These are phyloP conservation scores for Corydoras sp. DNA, from an alignment of 2,113 vertebrate genomes.

Conservation along the genomic window DNA sequence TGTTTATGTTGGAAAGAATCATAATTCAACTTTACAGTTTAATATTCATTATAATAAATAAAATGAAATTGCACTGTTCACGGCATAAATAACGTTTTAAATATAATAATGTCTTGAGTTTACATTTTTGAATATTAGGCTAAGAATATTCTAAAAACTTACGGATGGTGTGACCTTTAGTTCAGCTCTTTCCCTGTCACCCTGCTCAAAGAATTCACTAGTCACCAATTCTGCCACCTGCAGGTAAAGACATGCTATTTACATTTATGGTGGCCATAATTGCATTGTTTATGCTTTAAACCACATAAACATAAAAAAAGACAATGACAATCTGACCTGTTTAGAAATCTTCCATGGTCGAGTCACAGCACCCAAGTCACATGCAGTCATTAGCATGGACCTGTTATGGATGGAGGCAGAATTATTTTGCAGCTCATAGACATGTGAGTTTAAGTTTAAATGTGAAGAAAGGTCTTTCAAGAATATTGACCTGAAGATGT, in stretches of 20 bases:
- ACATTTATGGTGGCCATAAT: neutral
- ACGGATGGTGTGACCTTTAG: slow-evolving; percentile 93
- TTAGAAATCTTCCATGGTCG: slow-evolving; percentile 98
- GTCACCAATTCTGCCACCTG: slow-evolving; percentile 97
- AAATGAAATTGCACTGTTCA: too few species aligned
- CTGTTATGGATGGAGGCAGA: slow-evolving; percentile 59
- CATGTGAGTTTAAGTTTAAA: too few species aligned
- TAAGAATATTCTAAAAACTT: slow-evolving; percentile 53
- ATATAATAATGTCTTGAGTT: too few species aligned
- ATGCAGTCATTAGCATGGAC: slow-evolving; percentile 98
- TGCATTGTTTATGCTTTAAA: too few species aligned
- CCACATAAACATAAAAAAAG: neutral
- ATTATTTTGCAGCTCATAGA: slow-evolving; percentile 1
- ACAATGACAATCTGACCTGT: slow-evolving; percentile 72
- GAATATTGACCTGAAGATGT: slow-evolving; percentile 59
- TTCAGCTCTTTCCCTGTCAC: slow-evolving; percentile 91
- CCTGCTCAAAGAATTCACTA: slow-evolving; percentile 97
- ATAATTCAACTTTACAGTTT: neutral
- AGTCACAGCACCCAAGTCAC: slow-evolving; percentile 96
- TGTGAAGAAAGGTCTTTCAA: neutral
- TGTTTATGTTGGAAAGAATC: neutral
- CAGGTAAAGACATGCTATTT: slow-evolving; percentile 30
- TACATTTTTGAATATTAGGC: neutral
- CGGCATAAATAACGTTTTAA: too few species aligned
- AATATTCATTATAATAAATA: too few species aligned